A percentile compares a stretch with the other conserved stretches of the same genome.
phyloP scores from a whole-genome alignment of 2,888 invertebrate genomes.

The Philereme vetulata region DNA sequence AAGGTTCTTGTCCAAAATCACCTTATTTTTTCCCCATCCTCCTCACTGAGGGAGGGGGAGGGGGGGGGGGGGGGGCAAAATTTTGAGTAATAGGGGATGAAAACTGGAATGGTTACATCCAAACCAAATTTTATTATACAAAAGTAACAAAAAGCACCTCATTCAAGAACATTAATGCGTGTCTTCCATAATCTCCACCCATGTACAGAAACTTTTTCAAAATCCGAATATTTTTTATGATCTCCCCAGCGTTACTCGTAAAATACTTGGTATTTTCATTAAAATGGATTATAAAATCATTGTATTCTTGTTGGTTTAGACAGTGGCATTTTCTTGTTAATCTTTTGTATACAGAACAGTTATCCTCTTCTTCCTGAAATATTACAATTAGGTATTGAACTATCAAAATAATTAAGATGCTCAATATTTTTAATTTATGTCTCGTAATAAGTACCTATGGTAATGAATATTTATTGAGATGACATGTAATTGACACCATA shows the following conservation, averaged over 20 bases:
- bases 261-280: conserved; percentile 66
- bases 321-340: conserved; percentile 70
- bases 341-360: conserved; percentile 70
- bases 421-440: too few species aligned
- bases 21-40: too few species aligned
- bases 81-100: too few species aligned
- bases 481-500: too few species aligned
- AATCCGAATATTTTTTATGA: conserved; percentile 72
- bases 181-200: conserved; percentile 63
- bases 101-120: too few species aligned
- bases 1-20: too few species aligned
- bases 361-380: conserved; percentile 62
- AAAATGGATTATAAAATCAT: conserved; percentile 73
- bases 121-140: too few species aligned
- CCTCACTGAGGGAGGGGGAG: too few species aligned
- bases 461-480: too few species aligned
- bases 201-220: conserved; percentile 74
- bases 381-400: neutral
- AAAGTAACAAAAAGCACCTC: conserved; percentile 48
- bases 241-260: conserved; percentile 64
- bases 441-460: too few species aligned
- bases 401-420: too few species aligned
- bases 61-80: too few species aligned
- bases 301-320: conserved; percentile 62
- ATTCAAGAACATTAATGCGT: conserved; percentile 68